These are phyloP conservation scores for Catocala fraxini DNA, from an alignment of 2,888 invertebrate species.

Conservation along the genomic window DNA sequence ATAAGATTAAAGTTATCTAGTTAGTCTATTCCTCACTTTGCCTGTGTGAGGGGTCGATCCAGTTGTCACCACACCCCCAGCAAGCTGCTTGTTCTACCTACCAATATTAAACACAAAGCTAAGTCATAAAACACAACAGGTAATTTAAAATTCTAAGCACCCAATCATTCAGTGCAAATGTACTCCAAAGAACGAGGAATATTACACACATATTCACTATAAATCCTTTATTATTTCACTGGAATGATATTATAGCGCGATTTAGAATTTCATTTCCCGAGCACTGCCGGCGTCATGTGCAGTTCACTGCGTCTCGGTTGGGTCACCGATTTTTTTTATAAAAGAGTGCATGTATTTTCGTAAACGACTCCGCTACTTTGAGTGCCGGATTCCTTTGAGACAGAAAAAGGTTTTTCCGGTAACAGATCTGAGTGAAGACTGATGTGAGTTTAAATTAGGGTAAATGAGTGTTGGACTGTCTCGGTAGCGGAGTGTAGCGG, in stretches of 20 bases:
- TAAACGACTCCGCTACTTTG: slow-evolving; percentile 3
- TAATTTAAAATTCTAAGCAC: not conserved
- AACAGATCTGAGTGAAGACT: no score
- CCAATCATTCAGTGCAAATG: not conserved
- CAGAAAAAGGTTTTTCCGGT: no score
- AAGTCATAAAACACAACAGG: no score
- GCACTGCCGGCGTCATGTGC: slow-evolving; percentile 60
- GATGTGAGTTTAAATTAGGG: no score
- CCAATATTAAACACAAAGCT: no score
- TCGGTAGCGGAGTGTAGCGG: no score
- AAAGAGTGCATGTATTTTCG: slow-evolving; percentile 13
- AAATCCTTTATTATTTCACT: slow-evolving; percentile 52
- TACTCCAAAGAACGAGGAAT: slow-evolving; percentile 8
- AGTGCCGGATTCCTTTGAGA: slow-evolving; percentile 1
- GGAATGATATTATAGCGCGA: slow-evolving; percentile 53
- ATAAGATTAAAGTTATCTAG: no score
- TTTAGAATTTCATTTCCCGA: slow-evolving; percentile 64
- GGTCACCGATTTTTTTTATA: slow-evolving; percentile 6
- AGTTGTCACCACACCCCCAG: no score
- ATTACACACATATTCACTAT: slow-evolving; percentile 33
- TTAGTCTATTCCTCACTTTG: no score
- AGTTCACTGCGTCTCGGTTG: slow-evolving; percentile 57
- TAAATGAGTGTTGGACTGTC: no score
- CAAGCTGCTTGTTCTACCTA: no score
- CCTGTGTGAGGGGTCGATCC: no score